Evolutionary conservation across 2,888 invertebrate genomes (phyloP).

Genomic region (Dasysyrphus tricinctus): DNA sequence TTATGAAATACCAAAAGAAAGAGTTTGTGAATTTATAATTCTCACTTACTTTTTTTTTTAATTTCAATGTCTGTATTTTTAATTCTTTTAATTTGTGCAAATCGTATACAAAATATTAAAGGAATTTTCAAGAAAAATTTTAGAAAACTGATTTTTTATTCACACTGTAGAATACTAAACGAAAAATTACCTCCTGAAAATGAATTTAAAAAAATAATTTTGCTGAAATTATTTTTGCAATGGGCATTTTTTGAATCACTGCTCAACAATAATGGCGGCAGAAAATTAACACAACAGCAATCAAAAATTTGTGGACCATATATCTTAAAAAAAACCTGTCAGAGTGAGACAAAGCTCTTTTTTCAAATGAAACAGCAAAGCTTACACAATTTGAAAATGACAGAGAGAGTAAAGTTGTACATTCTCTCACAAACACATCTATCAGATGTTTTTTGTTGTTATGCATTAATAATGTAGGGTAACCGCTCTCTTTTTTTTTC

Average conservation of each 20-base stretch:
- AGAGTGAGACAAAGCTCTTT: constrained; percentile 8
- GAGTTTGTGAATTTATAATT: no score
- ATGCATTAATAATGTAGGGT: constrained; percentile 18
- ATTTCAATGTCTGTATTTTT: no score
- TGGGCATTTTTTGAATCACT: constrained; percentile 40
- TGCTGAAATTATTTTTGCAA: neutral
- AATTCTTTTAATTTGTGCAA: no score
- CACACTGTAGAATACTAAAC: no score
- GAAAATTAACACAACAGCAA: constrained; percentile 53
- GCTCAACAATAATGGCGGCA: constrained; percentile 69
- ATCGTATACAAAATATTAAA: no score
- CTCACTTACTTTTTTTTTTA: no score
- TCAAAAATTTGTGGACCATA: constrained; percentile 49
- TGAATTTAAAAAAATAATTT: no score
- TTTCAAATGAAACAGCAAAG: constrained; percentile 25
- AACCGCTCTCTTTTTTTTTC: constrained; percentile 13
- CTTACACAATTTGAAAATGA: constrained; percentile 20
- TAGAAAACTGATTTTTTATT: no score
- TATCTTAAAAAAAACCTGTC: constrained; percentile 33
- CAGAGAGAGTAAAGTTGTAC: neutral
- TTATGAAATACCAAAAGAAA: no score
- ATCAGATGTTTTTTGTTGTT: constrained; percentile 25
- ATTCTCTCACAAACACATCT: constrained; percentile 6
- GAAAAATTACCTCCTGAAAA: no score
- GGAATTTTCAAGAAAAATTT: no score